Evolutionary conservation across 2,797 vertebrate species (phyloP), one percentile per base, ranked within the genome.

Genomic region (Chaetodon trifasciatus): DNA sequence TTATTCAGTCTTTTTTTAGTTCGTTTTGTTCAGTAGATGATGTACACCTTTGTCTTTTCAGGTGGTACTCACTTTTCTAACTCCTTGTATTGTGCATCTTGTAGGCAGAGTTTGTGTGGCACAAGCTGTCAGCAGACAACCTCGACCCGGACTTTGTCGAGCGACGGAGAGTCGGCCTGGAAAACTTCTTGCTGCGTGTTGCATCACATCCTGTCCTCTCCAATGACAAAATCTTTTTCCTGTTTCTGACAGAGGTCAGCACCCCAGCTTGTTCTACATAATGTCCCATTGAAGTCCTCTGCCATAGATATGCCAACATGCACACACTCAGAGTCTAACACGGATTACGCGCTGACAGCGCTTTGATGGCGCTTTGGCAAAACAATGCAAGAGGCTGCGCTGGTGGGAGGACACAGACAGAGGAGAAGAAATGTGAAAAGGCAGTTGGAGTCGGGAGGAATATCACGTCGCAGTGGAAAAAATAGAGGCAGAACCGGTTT

Each of bases 91-190:
- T 67, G 0, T 67, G 23, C 47, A 44, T 78, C 17, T 58, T 85
- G 74, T 71, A 99, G 98, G 98, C 98, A 69, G 98, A 99, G 94
- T 99, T 99, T 89, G 97, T 98, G 88, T 99, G 98, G 98, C 98
- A 99, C 94, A 99, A 99, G 88, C 93, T 99, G 28, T 97, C 98
- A 8, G 97, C 98, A 28, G 98, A 99, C 93, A 99, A 99, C 84
- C 97, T 99, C 90, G 98, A 99, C 93, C 98, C 98, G 1, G 98
- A 99, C 91, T 99, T 99, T 91, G 98, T 99, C 75, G 98, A 99
- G 91, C 94, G 98, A 88, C 94, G 98, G 72, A 95, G 98, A 83
- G 97, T 99, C 1, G 98, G 98, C 60, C 94, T 99, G 88, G 98
- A 99, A 91, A 99, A 98, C 92, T 99, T 99, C 88, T 93, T 99